Evolutionary conservation across 2,113 vertebrate species (phyloP).

Genomic region (Sylvia atricapilla): DNA sequence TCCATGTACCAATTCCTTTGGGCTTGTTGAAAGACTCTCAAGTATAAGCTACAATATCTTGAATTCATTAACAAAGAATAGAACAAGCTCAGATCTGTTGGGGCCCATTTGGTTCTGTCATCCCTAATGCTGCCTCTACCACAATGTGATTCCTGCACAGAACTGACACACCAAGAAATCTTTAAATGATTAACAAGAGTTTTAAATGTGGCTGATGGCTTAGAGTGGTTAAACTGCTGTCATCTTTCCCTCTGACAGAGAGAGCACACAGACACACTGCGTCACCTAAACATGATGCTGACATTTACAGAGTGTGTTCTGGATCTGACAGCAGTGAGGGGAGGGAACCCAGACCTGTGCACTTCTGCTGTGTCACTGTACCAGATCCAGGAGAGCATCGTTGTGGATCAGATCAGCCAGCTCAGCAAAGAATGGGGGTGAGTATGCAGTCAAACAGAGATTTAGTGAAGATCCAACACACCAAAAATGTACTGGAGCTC

Average conservation of each 20-base stretch:
- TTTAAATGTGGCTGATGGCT: not conserved
- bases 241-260: conserved; percentile 72
- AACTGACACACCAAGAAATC: not conserved
- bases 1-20: not conserved
- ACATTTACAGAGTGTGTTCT: conserved; percentile 93
- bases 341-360: conserved; percentile 83
- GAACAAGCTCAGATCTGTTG: not conserved
- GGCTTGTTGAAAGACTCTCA: not conserved
- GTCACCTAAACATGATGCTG: conserved; percentile 91
- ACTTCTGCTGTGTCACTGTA: conserved; percentile 85
- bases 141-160: not conserved
- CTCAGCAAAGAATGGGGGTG: conserved; percentile 98
- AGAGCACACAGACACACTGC: conserved; percentile 93
- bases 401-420: conserved; percentile 96
- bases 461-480: not conserved
- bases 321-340: conserved; percentile 86
- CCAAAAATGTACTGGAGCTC: not conserved
- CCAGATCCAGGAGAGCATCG: conserved; percentile 92
- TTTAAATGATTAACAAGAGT: not conserved
- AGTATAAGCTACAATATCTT: not conserved
- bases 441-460: not conserved
- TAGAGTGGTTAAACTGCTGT: not conserved
- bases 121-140: not conserved
- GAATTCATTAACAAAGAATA: not conserved
- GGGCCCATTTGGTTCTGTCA: not conserved